A percentile compares a stretch with the other conserved stretches of the same genome.
phyloP scores from a whole-genome alignment of 1,140 invertebrate genomes.

The Drosophila parabipectinata region DNA sequence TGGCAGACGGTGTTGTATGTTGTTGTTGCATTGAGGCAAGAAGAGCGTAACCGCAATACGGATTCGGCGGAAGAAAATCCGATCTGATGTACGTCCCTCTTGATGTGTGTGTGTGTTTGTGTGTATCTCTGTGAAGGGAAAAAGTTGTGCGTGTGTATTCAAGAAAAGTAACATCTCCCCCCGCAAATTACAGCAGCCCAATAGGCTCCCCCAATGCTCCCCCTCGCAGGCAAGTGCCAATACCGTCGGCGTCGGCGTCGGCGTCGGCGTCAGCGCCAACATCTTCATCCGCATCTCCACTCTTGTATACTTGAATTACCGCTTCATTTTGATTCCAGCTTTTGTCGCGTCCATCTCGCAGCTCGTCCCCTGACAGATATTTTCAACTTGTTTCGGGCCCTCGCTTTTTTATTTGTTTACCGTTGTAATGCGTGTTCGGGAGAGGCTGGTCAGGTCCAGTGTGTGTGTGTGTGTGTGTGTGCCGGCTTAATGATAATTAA shows the following conservation, averaged over 20 bases:
- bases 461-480: constrained; percentile 40
- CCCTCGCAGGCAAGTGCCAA: constrained; percentile 47
- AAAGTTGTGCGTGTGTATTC: constrained; percentile 70
- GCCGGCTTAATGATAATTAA: constrained; percentile 81
- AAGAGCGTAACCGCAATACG: constrained; percentile 41
- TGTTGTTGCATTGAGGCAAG: constrained; percentile 42
- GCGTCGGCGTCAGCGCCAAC: constrained; percentile 42
- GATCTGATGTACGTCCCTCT: constrained; percentile 48
- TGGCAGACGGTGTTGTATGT: constrained; percentile 31
- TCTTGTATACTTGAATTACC: constrained; percentile 78
- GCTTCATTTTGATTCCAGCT: constrained; percentile 72
- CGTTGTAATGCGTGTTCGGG: constrained; percentile 30
- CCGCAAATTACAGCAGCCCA: constrained; percentile 19
- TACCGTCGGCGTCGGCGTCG: constrained; percentile 37
- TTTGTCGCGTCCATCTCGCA: constrained; percentile 54
- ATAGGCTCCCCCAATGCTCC: constrained; percentile 11
- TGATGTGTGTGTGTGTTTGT: constrained; percentile 33
- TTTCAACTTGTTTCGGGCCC: constrained; percentile 48
- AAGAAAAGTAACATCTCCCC: constrained; percentile 73
- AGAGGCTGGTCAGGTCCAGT: constrained; percentile 6
- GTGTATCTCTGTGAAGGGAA: constrained; percentile 70
- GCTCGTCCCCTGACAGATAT: constrained; percentile 27
- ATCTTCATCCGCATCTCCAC: constrained; percentile 74
- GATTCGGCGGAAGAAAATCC: constrained; percentile 62
- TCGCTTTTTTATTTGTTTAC: constrained; percentile 71